Percentiles rank a stretch among this genome's conserved stretches.
These are phyloP conservation scores for Polymixis lichenea DNA, from an alignment of 2,888 invertebrate genomes.

Conservation along the genomic window DNA sequence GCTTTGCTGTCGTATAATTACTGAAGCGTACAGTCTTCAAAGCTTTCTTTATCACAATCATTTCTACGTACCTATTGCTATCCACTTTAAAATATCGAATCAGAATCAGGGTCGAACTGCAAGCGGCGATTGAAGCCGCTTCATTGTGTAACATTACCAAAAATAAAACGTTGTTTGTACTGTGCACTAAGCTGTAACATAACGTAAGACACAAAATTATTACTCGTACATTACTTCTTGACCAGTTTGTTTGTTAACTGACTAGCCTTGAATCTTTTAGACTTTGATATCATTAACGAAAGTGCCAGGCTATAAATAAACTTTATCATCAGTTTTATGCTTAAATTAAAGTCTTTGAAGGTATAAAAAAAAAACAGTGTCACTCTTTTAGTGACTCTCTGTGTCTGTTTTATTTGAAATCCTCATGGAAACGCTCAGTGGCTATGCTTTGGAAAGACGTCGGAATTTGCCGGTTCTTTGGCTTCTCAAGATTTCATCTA, in stretches of 20 bases:
- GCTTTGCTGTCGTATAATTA: no score
- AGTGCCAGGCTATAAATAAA: conserved; percentile 16
- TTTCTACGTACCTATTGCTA: no score
- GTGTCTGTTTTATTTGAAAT: neutral
- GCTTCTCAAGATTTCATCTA: neutral
- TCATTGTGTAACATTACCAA: neutral
- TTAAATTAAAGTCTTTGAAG: no score
- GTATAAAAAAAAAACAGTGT: neutral
- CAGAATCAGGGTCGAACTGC: neutral
- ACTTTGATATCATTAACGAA: conserved; percentile 31
- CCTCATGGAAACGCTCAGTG: neutral
- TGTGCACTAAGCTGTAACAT: neutral
- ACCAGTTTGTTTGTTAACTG: no score
- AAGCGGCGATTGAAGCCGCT: neutral
- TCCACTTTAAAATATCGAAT: no score
- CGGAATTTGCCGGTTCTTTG: neutral
- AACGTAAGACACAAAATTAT: neutral
- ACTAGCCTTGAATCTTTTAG: conserved; percentile 26
- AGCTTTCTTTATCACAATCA: no score
- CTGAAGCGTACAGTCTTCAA: no score
- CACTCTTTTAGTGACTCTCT: no score
- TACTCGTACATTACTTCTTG: no score
- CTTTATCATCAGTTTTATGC: conserved; percentile 19
- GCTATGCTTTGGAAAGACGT: neutral
- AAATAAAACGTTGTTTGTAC: neutral